A percentile compares a stretch with the other conserved stretches of the same genome.
Evolutionary conservation across 2,113 vertebrate species (phyloP).

Genomic region (Vombatus ursinus): DNA sequence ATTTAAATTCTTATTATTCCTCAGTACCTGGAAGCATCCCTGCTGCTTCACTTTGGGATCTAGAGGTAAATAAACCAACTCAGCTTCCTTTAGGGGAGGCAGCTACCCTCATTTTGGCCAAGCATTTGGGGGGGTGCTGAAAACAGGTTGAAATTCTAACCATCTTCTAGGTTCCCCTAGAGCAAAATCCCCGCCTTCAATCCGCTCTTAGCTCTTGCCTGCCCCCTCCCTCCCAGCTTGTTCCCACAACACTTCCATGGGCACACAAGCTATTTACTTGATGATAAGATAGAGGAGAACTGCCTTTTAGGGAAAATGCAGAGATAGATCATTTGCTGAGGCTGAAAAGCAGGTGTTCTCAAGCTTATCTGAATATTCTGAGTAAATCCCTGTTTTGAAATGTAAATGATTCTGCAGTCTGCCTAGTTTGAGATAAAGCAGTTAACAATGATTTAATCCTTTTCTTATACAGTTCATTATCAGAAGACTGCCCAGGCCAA

Average conservation of each 20-base stretch:
- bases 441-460: constrained; percentile 86
- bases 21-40: background rate
- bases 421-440: constrained; percentile 85
- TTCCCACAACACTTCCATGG: background rate
- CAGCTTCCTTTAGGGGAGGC: background rate
- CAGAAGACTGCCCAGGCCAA: constrained; percentile 75
- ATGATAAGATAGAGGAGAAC: constrained; percentile 58
- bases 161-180: background rate
- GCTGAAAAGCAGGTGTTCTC: constrained; percentile 83
- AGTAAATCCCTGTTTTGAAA: constrained; percentile 88
- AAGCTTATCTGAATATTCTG: constrained; percentile 82
- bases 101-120: background rate
- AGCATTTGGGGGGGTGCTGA: background rate
- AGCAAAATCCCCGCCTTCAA: background rate
- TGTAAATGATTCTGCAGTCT: constrained; percentile 84
- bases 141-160: background rate
- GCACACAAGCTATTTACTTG: constrained; percentile 59
- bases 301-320: constrained; percentile 60
- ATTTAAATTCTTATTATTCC: constrained; percentile 1
- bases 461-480: constrained; percentile 83
- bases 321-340: constrained; percentile 77
- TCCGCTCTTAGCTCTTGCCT: background rate
- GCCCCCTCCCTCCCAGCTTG: background rate
- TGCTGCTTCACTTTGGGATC: background rate
- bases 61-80: background rate